phyloP scores from a whole-genome alignment of 1,140 invertebrate genomes.

The Pristionchus pacificus region DNA sequence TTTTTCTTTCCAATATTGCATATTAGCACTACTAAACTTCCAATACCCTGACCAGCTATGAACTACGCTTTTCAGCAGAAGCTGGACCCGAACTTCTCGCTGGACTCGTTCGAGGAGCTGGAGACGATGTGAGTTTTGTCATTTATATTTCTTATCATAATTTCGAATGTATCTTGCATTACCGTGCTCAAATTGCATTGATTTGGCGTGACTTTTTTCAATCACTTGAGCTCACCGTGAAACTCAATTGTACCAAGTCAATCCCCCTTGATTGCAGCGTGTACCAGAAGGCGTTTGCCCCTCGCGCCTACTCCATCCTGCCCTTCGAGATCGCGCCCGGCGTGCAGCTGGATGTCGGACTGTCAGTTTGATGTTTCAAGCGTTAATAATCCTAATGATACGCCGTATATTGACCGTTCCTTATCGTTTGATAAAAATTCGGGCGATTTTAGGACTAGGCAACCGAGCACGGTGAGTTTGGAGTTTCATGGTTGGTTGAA shows the following conservation, averaged over 20 bases:
- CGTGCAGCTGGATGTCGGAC: neutral
- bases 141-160: neutral
- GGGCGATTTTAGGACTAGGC: no score
- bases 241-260: neutral
- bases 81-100: neutral
- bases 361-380: no score
- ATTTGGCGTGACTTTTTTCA: no score
- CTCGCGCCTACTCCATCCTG: neutral
- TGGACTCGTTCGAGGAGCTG: neutral
- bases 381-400: no score
- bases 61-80: neutral
- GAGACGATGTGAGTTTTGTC: neutral
- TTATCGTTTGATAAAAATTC: no score
- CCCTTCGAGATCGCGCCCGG: neutral
- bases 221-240: no score
- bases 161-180: no score
- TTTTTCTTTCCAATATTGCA: no score
- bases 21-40: neutral
- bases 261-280: neutral
- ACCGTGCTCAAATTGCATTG: no score
- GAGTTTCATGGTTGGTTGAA: no score
- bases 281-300: neutral
- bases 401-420: no score
- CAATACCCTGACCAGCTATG: neutral
- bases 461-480: no score